Evolutionary conservation across 2,113 vertebrate species (phyloP).

Genomic region (Theristicus caerulescens): DNA sequence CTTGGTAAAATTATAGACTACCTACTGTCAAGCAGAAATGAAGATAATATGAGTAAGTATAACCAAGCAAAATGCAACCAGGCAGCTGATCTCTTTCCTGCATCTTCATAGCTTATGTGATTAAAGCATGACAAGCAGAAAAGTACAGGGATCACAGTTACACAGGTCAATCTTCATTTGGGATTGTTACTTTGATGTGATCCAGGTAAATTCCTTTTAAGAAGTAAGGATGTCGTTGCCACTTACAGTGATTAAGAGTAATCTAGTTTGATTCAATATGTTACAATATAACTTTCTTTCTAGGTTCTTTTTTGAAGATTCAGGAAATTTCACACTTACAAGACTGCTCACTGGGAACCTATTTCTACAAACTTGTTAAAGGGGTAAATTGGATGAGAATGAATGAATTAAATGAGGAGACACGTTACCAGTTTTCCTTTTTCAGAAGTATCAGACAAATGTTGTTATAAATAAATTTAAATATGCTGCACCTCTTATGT

Average conservation of each 20-base stretch:
- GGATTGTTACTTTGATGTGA: conserved; percentile 32
- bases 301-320: not conserved
- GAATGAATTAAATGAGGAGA: not conserved
- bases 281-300: conserved; percentile 16
- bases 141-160: not conserved
- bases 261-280: conserved; percentile 22
- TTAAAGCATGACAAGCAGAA: conserved; percentile 19
- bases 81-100: not conserved
- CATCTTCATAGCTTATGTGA: conserved; percentile 9
- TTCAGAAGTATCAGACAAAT: not conserved
- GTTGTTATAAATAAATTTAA: not conserved
- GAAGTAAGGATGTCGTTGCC: conserved; percentile 1
- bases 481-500: not conserved
- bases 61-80: conserved; percentile 7
- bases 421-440: not conserved
- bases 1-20: not conserved
- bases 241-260: conserved; percentile 37
- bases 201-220: conserved; percentile 47
- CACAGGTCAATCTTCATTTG: conserved; percentile 51
- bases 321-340: not conserved
- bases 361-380: not conserved
- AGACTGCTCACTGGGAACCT: not conserved
- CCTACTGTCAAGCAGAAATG: not conserved
- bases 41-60: not conserved
- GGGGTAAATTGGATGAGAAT: not conserved